These are phyloP conservation scores for Pithys albifrons DNA, from an alignment of 2,113 vertebrate genomes.

Conservation along the genomic window DNA sequence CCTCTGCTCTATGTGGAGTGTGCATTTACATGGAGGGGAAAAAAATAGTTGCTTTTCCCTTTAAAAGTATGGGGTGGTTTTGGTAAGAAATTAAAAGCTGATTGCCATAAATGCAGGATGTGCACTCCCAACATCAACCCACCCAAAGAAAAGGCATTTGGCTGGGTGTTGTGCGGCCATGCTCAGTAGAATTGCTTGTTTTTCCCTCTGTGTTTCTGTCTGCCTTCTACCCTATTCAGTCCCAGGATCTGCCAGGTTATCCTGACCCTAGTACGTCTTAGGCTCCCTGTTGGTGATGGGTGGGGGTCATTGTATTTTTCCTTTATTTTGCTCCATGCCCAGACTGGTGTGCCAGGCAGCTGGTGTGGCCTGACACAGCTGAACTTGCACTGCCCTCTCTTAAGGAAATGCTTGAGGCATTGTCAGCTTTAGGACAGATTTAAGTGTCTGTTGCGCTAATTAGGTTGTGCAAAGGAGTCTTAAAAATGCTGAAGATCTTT, in stretches of 20 bases:
- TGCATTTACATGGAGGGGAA: background rate
- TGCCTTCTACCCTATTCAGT: background rate
- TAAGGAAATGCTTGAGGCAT: conserved; percentile 27
- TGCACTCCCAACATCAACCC: background rate
- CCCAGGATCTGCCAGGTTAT: background rate
- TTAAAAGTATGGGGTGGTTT: background rate
- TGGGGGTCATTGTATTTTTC: background rate
- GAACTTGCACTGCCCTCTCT: background rate
- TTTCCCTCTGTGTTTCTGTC: background rate
- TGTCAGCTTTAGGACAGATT: conserved; percentile 25
- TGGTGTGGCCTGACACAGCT: background rate
- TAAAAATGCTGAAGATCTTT: background rate
- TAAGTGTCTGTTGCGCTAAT: conserved; percentile 20
- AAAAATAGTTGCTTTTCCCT: background rate
- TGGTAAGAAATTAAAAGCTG: background rate
- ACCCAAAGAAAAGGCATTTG: background rate
- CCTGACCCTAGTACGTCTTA: background rate
- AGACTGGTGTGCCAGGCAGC: background rate
- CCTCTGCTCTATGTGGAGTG: background rate
- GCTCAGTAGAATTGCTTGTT: background rate
- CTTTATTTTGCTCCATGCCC: background rate
- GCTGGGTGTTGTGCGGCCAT: background rate
- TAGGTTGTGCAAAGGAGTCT: conserved; percentile 12
- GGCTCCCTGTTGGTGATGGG: background rate
- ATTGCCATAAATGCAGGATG: background rate